phyloP scores from a whole-genome alignment of 2,113 vertebrate species.

The Psilopsiagon aurifrons region DNA sequence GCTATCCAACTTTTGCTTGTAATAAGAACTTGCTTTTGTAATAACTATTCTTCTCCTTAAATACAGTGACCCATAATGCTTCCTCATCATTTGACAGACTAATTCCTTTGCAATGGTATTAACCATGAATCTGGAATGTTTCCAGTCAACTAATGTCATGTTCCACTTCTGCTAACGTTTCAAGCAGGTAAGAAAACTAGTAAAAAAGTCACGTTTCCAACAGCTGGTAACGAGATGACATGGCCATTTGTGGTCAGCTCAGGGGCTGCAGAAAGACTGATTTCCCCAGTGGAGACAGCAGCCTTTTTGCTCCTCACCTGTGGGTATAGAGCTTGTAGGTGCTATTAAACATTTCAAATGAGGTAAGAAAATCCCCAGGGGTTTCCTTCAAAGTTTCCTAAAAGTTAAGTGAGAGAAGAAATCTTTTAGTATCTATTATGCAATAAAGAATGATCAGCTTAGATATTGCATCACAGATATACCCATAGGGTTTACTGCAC shows the following conservation, averaged over 20 bases:
- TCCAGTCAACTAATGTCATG: background rate
- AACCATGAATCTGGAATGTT: background rate
- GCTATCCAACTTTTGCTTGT: background rate
- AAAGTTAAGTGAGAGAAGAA: slow-evolving; percentile 62
- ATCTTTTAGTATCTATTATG: background rate
- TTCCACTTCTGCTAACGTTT: background rate
- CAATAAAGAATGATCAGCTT: background rate
- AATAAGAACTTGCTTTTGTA: background rate
- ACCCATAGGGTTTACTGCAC: background rate
- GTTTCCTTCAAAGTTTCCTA: slow-evolving; percentile 89
- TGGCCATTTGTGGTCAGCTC: background rate
- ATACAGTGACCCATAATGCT: background rate
- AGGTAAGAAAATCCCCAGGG: slow-evolving; percentile 85
- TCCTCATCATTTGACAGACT: background rate
- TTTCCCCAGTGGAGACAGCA: background rate
- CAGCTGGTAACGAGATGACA: background rate
- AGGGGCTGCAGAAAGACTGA: background rate
- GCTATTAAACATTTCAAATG: slow-evolving; percentile 92
- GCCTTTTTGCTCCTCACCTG: slow-evolving; percentile 81
- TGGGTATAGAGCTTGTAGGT: slow-evolving; percentile 94
- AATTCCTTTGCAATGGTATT: background rate
- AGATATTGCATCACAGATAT: background rate
- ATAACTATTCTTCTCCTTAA: background rate
- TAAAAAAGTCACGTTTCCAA: background rate
- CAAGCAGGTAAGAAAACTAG: background rate